A percentile compares a stretch with the other conserved stretches of the same genome.
Evolutionary conservation across 2,797 vertebrate species (phyloP).

Genomic region (Phalanger gymnotis): DNA sequence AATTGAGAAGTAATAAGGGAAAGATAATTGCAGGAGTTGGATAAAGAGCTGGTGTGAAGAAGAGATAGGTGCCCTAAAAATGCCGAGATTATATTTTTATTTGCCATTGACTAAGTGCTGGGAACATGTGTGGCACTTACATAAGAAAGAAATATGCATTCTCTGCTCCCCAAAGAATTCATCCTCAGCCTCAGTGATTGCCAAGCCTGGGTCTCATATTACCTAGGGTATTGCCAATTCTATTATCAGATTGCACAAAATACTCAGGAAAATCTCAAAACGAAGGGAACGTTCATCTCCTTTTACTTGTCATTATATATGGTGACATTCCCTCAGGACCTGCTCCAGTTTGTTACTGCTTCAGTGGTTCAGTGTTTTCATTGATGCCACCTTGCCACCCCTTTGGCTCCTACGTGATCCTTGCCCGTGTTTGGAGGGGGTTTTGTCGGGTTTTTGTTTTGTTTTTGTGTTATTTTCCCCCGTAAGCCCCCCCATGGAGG

Average conservation of each 20-base stretch:
- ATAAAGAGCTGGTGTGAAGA: slow-evolving; percentile 37
- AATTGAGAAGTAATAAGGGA: slow-evolving; percentile 62
- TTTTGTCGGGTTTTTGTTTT: neutral
- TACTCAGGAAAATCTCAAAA: slow-evolving; percentile 37
- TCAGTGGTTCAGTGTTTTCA: neutral
- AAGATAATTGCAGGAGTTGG: slow-evolving; percentile 67
- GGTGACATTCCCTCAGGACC: neutral
- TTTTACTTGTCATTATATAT: neutral
- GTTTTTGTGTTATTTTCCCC: neutral
- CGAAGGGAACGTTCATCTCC: neutral
- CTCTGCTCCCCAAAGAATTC: slow-evolving; percentile 27
- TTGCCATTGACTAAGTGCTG: slow-evolving; percentile 50
- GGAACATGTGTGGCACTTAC: slow-evolving; percentile 53
- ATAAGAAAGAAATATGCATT: slow-evolving; percentile 5
- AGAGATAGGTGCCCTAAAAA: slow-evolving; percentile 43
- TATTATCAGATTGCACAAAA: slow-evolving; percentile 17
- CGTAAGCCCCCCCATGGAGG: neutral
- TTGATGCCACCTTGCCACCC: neutral
- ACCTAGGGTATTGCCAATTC: slow-evolving; percentile 25
- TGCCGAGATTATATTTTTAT: slow-evolving; percentile 54
- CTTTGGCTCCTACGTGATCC: neutral
- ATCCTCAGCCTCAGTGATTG: slow-evolving; percentile 26
- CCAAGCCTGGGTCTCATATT: slow-evolving; percentile 19
- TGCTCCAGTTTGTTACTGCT: neutral
- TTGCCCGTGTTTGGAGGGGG: neutral